Evolutionary conservation across 30 jellyfish, hydroid and myxozoan species (phyloP), one percentile per base, ranked within the genome.

Genomic region (Rhopilema esculentum): DNA sequence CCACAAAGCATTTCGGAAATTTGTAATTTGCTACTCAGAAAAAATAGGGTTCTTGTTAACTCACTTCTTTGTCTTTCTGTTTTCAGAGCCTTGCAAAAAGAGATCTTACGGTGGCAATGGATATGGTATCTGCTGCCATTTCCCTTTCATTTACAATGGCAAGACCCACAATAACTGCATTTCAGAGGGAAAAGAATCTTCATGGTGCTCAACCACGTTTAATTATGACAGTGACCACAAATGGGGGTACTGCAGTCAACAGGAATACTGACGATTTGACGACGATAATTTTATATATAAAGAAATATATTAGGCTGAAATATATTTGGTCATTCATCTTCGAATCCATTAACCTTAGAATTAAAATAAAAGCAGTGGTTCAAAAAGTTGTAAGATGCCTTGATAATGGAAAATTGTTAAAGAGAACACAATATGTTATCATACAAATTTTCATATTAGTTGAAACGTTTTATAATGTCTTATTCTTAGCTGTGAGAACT

Each of bases 31-130:
- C n/a, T n/a, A n/a, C n/a, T n/a, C n/a, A n/a, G n/a, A n/a, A n/a
- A n/a, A n/a, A n/a, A n/a, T n/a, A n/a, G n/a, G n/a, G n/a, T n/a
- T n/a, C n/a, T n/a, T n/a, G n/a, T n/a, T n/a, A n/a, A n/a, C n/a
- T n/a, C n/a, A n/a, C n/a, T n/a, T n/a, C n/a, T 6, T 40, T 40
- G 57, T 49, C 12, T 52, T n/a, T 53, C 66, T 1, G 17, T 19
- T 73, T 87, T 88, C 52, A 94, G 99, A 94, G 63, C 97, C 99
- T 24, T 95, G 99, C 82, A 65, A 65, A 49, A 89, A 77, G 51
- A 84, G 96, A 87, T 90, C 99, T 20, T 95, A 90, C 66, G 99
- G 99, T 64, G 99, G 99, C 16, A 95, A 89, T 66, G 92, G 98
- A 7, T 95, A 72, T 83, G 97, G 97, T 7, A 93, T 79, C 87